Percentiles rank a stretch among this genome's conserved stretches.
These are phyloP conservation scores for Nasonia vitripennis DNA, from an alignment of 1,140 invertebrate species.

Conservation along the genomic window DNA sequence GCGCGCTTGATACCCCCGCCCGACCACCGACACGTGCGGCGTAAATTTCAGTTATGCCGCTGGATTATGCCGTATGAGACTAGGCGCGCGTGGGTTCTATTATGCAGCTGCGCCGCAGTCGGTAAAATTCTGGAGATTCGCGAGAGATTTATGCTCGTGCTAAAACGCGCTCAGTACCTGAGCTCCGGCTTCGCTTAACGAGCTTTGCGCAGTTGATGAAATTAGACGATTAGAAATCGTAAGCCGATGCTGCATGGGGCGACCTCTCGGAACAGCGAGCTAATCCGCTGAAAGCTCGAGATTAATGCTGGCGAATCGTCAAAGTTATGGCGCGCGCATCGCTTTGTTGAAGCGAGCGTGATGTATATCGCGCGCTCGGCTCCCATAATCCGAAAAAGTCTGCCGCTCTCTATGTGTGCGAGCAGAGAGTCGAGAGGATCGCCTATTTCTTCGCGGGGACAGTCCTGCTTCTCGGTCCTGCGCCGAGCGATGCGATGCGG, in stretches of 20 bases:
- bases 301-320: background rate
- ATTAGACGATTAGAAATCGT: background rate
- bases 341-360: background rate
- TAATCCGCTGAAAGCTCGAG: background rate
- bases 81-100: background rate
- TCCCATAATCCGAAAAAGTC: background rate
- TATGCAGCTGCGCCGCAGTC: too few relatives aligned
- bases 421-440: background rate
- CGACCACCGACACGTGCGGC: too few relatives aligned
- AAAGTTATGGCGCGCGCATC: background rate
- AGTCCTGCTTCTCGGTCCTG: background rate
- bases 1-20: too few relatives aligned
- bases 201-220: background rate
- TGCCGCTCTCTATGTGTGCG: background rate
- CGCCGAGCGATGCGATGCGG: background rate
- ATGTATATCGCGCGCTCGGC: background rate
- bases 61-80: background rate
- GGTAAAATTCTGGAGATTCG: background rate
- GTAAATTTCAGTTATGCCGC: too few relatives aligned
- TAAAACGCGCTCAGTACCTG: too few relatives aligned
- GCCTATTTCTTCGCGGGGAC: background rate
- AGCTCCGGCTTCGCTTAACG: background rate
- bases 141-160: background rate
- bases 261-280: background rate
- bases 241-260: background rate